These are phyloP conservation scores for Catocala nupta DNA, from an alignment of 2,888 invertebrate genomes.

Conservation along the genomic window DNA sequence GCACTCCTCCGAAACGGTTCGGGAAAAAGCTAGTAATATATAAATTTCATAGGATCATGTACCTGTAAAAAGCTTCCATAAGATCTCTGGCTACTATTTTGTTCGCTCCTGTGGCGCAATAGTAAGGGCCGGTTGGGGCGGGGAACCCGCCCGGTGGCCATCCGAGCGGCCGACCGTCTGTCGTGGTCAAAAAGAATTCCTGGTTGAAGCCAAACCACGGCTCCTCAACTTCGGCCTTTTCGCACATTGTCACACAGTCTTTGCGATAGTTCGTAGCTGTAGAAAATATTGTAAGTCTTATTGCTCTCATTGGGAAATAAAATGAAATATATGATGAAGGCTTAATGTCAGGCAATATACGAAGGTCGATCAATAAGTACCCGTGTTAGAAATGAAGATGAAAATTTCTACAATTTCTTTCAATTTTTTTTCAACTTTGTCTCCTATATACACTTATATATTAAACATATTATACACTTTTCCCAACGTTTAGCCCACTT, in stretches of 20 bases:
- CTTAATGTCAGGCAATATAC: too few species aligned
- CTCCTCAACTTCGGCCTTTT: slow-evolving; percentile 87
- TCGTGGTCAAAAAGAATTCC: slow-evolving; percentile 79
- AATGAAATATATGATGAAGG: too few species aligned
- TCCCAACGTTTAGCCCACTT: too few species aligned
- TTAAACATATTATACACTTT: too few species aligned
- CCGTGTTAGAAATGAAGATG: too few species aligned
- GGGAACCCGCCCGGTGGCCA: slow-evolving; percentile 92
- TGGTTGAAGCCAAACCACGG: slow-evolving; percentile 93
- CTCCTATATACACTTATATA: too few species aligned
- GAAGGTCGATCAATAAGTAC: too few species aligned
- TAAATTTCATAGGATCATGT: not conserved
- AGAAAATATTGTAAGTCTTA: slow-evolving; percentile 6
- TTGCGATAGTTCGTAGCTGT: slow-evolving; percentile 75
- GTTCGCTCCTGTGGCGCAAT: slow-evolving; percentile 94
- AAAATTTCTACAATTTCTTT: too few species aligned
- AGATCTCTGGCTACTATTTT: slow-evolving; percentile 93
- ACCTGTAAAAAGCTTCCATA: slow-evolving; percentile 91
- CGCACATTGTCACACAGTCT: slow-evolving; percentile 82
- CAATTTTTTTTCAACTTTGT: too few species aligned
- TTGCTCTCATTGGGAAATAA: too few species aligned
- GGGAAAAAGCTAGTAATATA: too few species aligned
- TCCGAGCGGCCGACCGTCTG: slow-evolving; percentile 89
- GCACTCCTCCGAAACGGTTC: too few species aligned
- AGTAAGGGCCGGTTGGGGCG: slow-evolving; percentile 92